phyloP scores from a whole-genome alignment of 92 coral and sea anemone genomes.

The Parazoanthus darwini region DNA sequence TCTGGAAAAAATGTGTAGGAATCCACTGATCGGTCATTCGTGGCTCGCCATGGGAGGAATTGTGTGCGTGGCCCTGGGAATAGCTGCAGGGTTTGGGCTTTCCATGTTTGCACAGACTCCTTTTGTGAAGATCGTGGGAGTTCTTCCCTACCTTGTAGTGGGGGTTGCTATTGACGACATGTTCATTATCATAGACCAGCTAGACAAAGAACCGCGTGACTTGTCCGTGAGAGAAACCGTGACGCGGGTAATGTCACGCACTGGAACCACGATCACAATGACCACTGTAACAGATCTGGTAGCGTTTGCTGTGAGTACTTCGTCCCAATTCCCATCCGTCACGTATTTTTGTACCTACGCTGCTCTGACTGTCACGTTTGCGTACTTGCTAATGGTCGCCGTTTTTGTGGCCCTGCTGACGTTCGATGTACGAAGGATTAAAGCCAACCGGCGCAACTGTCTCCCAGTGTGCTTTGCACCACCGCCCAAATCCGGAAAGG shows the following conservation, averaged over 20 bases:
- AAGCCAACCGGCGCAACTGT: slow-evolving; percentile 55
- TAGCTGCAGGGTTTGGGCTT: slow-evolving; percentile 69
- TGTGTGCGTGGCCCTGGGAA: slow-evolving; percentile 70
- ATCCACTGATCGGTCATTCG: slow-evolving; percentile 80
- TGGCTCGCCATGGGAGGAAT: slow-evolving; percentile 70
- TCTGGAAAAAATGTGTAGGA: slow-evolving; percentile 64
- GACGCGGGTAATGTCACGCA: slow-evolving; percentile 69
- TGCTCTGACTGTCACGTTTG: slow-evolving; percentile 50
- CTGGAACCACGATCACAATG: slow-evolving; percentile 81
- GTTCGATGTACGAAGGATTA: slow-evolving; percentile 59
- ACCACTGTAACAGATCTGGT: slow-evolving; percentile 82
- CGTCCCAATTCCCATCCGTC: slow-evolving; percentile 64
- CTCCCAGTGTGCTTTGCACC: slow-evolving; percentile 59
- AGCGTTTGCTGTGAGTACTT: slow-evolving; percentile 79
- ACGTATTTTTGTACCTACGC: slow-evolving; percentile 62
- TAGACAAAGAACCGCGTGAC: slow-evolving; percentile 57
- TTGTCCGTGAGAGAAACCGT: slow-evolving; percentile 67
- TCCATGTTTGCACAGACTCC: slow-evolving; percentile 63
- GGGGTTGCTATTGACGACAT: slow-evolving; percentile 88
- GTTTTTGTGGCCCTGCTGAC: slow-evolving; percentile 62
- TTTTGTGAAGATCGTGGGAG: slow-evolving; percentile 70
- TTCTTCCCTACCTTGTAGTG: slow-evolving; percentile 76
- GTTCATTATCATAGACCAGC: slow-evolving; percentile 73
- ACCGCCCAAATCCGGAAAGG: slow-evolving; percentile 49
- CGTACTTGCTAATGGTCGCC: slow-evolving; percentile 54